A percentile compares a stretch with the other conserved stretches of the same genome.
Evolutionary conservation across 2,888 invertebrate genomes (phyloP).

Genomic region (Lochmaea crataegi): DNA sequence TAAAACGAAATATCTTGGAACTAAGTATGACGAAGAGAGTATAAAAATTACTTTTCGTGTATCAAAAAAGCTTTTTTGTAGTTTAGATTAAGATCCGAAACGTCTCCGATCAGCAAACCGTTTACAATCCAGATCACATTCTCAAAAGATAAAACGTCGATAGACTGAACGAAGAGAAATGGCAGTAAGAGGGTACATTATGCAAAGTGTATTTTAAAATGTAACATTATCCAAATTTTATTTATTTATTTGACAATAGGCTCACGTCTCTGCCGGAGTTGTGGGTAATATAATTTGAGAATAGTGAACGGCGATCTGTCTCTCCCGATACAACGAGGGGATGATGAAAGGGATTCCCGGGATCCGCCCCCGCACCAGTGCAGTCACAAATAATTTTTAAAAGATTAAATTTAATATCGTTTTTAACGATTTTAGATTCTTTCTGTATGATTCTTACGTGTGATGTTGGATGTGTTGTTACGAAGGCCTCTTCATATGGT

Average conservation of each 20-base stretch:
- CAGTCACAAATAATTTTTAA: neutral
- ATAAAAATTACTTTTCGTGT: too few relatives aligned
- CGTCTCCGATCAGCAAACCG: slow-evolving; percentile 26
- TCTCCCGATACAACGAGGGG: slow-evolving; percentile 52
- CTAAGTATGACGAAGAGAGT: too few relatives aligned
- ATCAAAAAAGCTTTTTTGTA: too few relatives aligned
- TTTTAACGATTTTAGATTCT: too few relatives aligned
- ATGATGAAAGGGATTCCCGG: slow-evolving; percentile 47
- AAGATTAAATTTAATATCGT: too few relatives aligned
- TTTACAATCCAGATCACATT: slow-evolving; percentile 60
- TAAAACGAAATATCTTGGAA: too few relatives aligned
- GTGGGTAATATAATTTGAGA: slow-evolving; percentile 66
- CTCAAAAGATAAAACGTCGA: slow-evolving; percentile 54
- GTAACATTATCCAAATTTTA: slow-evolving; percentile 66
- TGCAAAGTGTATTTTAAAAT: slow-evolving; percentile 66
- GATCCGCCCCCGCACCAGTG: slow-evolving; percentile 3
- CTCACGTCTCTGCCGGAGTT: slow-evolving; percentile 64
- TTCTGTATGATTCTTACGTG: too few relatives aligned
- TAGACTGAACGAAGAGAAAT: slow-evolving; percentile 33
- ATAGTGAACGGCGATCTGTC: slow-evolving; percentile 65
- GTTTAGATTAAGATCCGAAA: neutral
- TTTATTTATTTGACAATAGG: slow-evolving; percentile 68
- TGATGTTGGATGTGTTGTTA: too few relatives aligned
- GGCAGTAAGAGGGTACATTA: slow-evolving; percentile 56
- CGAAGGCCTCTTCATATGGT: too few relatives aligned